Evolutionary conservation across 2,797 vertebrate genomes (phyloP).

Genomic region (Delichon dasypus): DNA sequence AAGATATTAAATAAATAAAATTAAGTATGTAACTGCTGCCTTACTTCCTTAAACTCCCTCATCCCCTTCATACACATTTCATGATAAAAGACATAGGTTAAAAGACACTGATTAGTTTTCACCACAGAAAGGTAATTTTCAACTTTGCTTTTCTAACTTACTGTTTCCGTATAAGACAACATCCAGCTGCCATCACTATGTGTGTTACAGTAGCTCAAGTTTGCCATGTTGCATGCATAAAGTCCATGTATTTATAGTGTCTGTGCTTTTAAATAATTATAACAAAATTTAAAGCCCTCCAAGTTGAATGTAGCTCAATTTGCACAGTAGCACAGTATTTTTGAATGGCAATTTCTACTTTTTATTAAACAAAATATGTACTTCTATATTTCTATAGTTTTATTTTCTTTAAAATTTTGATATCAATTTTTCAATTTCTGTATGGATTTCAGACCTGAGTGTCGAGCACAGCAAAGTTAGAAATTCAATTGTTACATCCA

Average conservation of each 20-base stretch:
- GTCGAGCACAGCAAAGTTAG: background rate
- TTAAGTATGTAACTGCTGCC: background rate
- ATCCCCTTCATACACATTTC: background rate
- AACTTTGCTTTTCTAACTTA: background rate
- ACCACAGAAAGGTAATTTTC: constrained; percentile 5
- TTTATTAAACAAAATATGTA: background rate
- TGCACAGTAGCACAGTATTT: background rate
- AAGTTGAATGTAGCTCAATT: background rate
- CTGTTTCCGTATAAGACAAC: background rate
- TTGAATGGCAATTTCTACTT: background rate
- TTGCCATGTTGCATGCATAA: background rate
- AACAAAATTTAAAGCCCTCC: background rate
- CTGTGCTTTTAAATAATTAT: background rate
- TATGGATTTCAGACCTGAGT: background rate
- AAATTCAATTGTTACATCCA: background rate
- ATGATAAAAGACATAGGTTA: constrained; percentile 46
- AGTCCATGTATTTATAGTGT: background rate
- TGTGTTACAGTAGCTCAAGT: background rate
- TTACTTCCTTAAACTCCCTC: constrained; percentile 32
- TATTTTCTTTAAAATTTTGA: background rate
- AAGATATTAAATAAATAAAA: constrained; percentile 67
- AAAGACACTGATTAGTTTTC: constrained; percentile 23
- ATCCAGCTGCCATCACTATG: background rate
- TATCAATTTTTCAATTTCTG: background rate
- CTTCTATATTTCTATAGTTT: background rate